Conservation (phyloP, 1,140 invertebrate species). For the Bathynomus jamesi region DNA sequence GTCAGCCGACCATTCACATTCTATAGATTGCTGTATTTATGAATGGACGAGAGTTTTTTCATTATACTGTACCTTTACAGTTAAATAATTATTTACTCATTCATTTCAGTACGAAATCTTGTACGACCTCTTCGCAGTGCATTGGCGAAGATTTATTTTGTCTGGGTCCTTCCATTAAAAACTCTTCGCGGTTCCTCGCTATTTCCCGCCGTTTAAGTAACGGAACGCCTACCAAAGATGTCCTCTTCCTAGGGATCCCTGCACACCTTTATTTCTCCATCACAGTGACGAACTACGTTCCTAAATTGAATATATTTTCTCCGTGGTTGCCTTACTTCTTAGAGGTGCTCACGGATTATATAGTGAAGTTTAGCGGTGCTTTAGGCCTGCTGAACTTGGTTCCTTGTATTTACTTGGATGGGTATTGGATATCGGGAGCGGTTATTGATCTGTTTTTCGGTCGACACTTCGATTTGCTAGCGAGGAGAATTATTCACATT, state of each 20-base stretch:
- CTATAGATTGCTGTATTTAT: no score
- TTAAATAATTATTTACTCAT: no score
- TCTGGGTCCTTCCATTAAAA: not conserved
- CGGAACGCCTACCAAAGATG: not conserved
- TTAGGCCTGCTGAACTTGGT: not conserved
- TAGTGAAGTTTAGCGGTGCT: slow-evolving; percentile 3
- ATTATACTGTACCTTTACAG: no score
- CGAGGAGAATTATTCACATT: not conserved
- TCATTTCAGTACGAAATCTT: no score
- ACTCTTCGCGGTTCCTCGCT: not conserved
- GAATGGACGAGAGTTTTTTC: no score
- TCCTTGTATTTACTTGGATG: not conserved
- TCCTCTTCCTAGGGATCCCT: not conserved
- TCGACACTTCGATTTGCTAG: not conserved
- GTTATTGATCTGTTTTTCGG: not conserved
- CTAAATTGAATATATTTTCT: not conserved
- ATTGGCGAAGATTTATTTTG: not conserved
- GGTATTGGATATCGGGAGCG: not conserved
- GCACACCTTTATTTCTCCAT: not conserved
- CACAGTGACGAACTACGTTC: not conserved
- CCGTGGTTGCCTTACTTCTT: not conserved
- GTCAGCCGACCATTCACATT: no score
- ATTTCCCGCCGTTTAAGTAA: not conserved
- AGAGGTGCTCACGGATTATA: not conserved
- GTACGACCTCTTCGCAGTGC: not conserved